phyloP scores from a whole-genome alignment of 2,888 invertebrate genomes.

The Leptinotarsa peninsularis region DNA sequence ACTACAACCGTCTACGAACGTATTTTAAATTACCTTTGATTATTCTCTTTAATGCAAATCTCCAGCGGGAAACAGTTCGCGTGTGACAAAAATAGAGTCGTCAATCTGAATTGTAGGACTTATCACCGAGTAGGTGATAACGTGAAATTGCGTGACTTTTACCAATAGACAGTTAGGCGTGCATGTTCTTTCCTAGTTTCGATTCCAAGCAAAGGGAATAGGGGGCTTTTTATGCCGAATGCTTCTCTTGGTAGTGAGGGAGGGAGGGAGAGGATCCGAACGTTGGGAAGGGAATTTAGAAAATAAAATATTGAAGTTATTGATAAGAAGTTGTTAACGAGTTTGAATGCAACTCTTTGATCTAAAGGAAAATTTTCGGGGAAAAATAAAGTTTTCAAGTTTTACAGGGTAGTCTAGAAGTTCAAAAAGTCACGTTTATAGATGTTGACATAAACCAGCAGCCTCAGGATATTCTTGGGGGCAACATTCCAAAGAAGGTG shows the following conservation, averaged over 20 bases:
- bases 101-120: constrained; percentile 47
- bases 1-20: neutral
- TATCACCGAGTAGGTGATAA: constrained; percentile 54
- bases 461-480: too few species aligned
- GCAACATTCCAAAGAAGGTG: too few species aligned
- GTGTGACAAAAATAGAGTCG: constrained; percentile 50
- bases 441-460: too few species aligned
- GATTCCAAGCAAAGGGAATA: neutral
- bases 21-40: neutral
- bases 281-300: neutral
- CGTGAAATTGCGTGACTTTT: constrained; percentile 47
- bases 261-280: neutral
- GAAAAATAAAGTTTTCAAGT: too few species aligned
- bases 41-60: neutral
- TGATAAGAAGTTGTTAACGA: too few species aligned
- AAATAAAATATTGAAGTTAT: neutral
- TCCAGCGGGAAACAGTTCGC: constrained; percentile 19
- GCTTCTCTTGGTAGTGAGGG: neutral
- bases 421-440: too few species aligned
- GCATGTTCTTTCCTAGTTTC: neutral
- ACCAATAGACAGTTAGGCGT: neutral
- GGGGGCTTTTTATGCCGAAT: constrained; percentile 12
- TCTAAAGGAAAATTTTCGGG: too few species aligned
- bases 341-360: too few species aligned
- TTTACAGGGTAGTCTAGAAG: too few species aligned